Conservation (phyloP, 2,797 vertebrate genomes). For the Accipiter superciliosus region DNA sequence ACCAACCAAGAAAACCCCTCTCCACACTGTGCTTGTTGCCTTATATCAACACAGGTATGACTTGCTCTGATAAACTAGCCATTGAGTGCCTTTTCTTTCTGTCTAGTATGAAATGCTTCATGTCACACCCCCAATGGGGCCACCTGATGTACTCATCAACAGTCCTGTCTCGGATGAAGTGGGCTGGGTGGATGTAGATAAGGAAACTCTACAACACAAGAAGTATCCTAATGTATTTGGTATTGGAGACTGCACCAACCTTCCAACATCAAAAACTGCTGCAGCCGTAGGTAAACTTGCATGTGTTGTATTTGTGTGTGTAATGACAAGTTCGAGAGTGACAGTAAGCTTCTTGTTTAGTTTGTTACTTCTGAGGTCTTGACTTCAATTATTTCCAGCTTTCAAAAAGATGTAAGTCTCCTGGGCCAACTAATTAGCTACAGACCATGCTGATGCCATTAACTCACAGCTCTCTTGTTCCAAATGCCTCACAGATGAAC, state of each 20-base stretch:
- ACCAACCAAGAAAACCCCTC: background rate
- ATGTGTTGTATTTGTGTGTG: background rate
- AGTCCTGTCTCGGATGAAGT: constrained; percentile 81
- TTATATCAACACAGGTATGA: background rate
- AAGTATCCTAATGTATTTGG: constrained; percentile 93
- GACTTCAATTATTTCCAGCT: background rate
- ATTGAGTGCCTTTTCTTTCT: background rate
- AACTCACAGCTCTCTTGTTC: background rate
- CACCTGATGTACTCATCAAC: constrained; percentile 82
- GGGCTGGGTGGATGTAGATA: constrained; percentile 93
- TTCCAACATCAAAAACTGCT: constrained; percentile 92
- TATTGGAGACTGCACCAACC: constrained; percentile 95
- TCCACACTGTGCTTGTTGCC: background rate
- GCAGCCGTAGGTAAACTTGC: constrained; percentile 87
- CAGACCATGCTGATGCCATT: background rate
- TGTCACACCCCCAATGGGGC: constrained; percentile 95
- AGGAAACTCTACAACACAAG: constrained; percentile 90
- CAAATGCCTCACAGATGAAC: background rate
- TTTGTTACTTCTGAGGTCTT: background rate
- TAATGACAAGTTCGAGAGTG: background rate
- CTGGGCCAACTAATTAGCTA: background rate
- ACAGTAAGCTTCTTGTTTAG: background rate
- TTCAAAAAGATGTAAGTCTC: background rate
- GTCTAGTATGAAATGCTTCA: constrained; percentile 96
- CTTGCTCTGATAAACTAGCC: background rate